Conservation (phyloP, 2,888 invertebrate genomes). For the Notodonta ziczac region DNA sequence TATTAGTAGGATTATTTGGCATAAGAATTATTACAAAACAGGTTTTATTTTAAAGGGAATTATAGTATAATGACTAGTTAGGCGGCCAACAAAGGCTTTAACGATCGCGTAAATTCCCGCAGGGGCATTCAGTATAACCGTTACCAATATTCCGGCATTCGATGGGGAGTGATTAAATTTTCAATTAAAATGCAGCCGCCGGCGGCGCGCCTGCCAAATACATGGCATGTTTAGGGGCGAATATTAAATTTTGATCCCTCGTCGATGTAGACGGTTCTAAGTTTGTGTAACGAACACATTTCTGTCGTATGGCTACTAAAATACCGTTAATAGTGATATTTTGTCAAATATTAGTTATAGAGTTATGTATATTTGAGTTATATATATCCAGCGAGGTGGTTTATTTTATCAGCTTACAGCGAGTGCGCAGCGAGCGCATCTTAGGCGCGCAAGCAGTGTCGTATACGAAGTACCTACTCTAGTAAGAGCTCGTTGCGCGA, state of each 20-base stretch:
- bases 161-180: constrained; percentile 35
- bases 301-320: no score
- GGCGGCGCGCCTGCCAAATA: background rate
- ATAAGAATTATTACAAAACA: background rate
- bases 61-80: background rate
- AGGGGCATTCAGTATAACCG: constrained; percentile 15
- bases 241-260: constrained; percentile 2
- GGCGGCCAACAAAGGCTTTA: constrained; percentile 18
- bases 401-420: no score
- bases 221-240: background rate
- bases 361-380: no score
- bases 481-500: no score
- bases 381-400: no score
- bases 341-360: no score
- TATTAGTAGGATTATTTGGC: no score
- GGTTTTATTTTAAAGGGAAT: background rate
- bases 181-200: constrained; percentile 33
- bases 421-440: no score
- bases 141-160: constrained; percentile 31
- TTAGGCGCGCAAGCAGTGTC: no score
- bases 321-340: no score
- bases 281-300: no score
- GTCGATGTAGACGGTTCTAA: background rate
- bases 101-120: constrained; percentile 24
- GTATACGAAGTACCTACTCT: no score